These are phyloP conservation scores for Euura lappo DNA, from an alignment of 1,140 invertebrate species.

Conservation along the genomic window DNA sequence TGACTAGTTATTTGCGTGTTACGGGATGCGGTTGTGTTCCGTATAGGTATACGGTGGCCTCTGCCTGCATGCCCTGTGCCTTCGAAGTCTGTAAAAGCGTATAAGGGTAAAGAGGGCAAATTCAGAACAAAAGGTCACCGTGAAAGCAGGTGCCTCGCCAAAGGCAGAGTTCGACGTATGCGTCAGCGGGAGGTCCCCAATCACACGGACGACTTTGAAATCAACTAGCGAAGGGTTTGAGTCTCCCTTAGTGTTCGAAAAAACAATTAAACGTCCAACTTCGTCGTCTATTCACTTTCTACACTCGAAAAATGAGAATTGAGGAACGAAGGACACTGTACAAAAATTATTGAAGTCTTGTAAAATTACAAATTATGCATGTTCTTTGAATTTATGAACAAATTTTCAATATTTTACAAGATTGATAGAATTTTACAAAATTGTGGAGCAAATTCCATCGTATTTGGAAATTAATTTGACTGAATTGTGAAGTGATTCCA, in stretches of 20 bases:
- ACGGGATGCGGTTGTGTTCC: neutral
- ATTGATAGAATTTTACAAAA: no score
- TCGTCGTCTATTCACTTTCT: neutral
- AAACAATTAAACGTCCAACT: no score
- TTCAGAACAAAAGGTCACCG: constrained; percentile 2
- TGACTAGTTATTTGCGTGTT: neutral
- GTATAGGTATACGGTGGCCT: neutral
- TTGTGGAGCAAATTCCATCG: no score
- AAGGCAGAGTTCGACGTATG: constrained; percentile 44
- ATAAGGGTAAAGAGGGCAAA: constrained; percentile 4
- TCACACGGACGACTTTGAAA: constrained; percentile 24
- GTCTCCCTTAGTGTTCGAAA: neutral
- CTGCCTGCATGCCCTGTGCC: neutral
- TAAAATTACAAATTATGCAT: no score
- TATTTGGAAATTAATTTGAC: no score
- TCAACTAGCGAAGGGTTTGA: constrained; percentile 1
- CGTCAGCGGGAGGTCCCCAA: constrained; percentile 47
- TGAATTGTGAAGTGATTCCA: no score
- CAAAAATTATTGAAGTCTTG: no score
- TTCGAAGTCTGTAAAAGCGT: neutral
- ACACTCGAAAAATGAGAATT: neutral
- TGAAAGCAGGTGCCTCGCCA: constrained; percentile 43
- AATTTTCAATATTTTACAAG: no score
- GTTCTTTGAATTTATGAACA: no score
- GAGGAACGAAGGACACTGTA: no score